Evolutionary conservation across 2,113 vertebrate species (phyloP).

Genomic region (Colossoma macropomum): DNA sequence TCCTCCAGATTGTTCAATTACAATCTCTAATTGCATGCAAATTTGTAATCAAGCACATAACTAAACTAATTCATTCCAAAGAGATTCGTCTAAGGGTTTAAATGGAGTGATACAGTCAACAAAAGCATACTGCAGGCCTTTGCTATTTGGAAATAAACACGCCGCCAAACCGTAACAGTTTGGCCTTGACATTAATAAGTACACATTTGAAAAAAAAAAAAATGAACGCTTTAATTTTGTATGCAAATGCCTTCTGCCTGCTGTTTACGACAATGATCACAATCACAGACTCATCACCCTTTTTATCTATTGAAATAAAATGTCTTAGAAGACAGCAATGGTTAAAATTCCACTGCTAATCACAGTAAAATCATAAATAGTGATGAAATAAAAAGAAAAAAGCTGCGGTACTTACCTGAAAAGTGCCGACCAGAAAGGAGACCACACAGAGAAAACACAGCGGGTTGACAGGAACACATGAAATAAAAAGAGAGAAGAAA

Average conservation of each 20-base stretch:
- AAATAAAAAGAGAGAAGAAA: conserved; percentile 51
- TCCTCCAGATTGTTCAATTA: conserved; percentile 47
- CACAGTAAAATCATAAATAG: not conserved
- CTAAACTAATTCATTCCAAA: conserved; percentile 41
- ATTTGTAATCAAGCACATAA: conserved; percentile 46
- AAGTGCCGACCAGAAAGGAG: conserved; percentile 26
- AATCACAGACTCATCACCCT: not conserved
- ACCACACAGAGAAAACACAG: conserved; percentile 19
- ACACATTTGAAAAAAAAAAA: not conserved
- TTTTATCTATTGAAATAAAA: conserved; percentile 17
- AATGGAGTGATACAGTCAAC: conserved; percentile 10
- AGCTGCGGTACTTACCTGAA: conserved; percentile 65
- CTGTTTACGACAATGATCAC: not conserved
- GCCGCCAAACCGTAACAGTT: not conserved
- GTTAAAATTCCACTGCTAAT: not conserved
- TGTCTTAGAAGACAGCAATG: not conserved
- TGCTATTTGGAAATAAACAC: not conserved
- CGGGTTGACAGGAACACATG: conserved; percentile 50
- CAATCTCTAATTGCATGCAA: conserved; percentile 48
- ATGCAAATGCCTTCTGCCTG: conserved; percentile 6
- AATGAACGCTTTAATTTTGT: not conserved
- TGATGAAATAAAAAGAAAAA: not conserved
- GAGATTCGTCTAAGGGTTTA: conserved; percentile 22
- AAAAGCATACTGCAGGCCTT: not conserved
- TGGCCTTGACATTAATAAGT: conserved; percentile 1